Percentiles rank a stretch among this genome's conserved stretches.
phyloP scores from a whole-genome alignment of 2,888 invertebrate species.

The Hypomecis punctinalis region DNA sequence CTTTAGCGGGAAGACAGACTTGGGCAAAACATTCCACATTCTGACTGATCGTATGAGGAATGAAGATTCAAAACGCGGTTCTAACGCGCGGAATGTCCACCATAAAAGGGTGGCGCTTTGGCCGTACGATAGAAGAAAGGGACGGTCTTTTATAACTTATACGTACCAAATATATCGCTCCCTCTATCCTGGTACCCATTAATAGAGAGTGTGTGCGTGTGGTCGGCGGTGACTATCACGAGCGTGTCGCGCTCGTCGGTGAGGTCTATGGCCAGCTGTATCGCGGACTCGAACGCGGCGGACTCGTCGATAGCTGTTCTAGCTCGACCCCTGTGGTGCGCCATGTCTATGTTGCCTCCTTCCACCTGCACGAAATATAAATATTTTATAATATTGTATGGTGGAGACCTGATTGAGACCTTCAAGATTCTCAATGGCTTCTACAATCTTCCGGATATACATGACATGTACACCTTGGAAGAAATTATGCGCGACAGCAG shows the following conservation, averaged over 20 bases:
- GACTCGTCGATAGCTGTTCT: constrained; percentile 92
- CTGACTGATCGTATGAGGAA: too few relatives aligned
- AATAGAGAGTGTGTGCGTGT: constrained; percentile 91
- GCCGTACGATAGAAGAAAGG: too few relatives aligned
- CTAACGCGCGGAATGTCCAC: too few relatives aligned
- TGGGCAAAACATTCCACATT: too few relatives aligned
- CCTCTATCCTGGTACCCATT: constrained; percentile 91
- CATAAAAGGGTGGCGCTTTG: too few relatives aligned
- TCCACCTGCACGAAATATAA: constrained; percentile 85
- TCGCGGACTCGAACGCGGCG: constrained; percentile 91
- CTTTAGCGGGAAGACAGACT: too few relatives aligned
- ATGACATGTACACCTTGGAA: too few relatives aligned
- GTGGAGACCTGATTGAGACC: too few relatives aligned
- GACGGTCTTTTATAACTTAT: background rate
- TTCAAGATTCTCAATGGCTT: too few relatives aligned
- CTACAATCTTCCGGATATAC: too few relatives aligned
- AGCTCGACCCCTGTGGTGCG: constrained; percentile 93
- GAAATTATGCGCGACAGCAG: too few relatives aligned
- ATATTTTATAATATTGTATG: background rate
- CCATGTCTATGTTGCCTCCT: constrained; percentile 94
- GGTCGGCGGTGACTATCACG: constrained; percentile 94
- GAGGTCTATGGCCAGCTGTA: constrained; percentile 86
- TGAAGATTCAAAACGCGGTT: too few relatives aligned
- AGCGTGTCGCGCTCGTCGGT: constrained; percentile 88
- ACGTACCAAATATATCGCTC: constrained; percentile 88